phyloP scores from a whole-genome alignment of 2,113 vertebrate genomes.

The Nanorana parkeri region DNA sequence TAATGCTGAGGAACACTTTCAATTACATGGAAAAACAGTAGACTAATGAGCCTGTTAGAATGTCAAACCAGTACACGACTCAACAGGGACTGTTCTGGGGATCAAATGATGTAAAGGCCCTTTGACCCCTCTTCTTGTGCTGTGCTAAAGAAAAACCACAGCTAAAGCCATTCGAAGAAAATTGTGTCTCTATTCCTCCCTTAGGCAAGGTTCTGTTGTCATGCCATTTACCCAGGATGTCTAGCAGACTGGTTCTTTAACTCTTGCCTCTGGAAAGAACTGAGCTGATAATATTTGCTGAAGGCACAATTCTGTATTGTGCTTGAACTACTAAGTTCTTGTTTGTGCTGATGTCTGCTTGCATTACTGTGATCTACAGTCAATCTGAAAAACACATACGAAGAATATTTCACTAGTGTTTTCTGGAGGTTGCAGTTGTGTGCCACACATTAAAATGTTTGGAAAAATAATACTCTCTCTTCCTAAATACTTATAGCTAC shows the following conservation, averaged over 20 bases:
- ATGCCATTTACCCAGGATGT: slow-evolving; percentile 44
- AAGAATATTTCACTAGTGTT: slow-evolving; percentile 3
- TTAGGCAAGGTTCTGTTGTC: slow-evolving; percentile 51
- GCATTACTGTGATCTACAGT: slow-evolving; percentile 28
- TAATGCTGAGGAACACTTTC: slow-evolving; percentile 39
- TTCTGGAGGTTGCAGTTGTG: not conserved
- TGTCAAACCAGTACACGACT: slow-evolving; percentile 19
- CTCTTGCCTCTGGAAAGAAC: slow-evolving; percentile 56
- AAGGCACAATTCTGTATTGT: slow-evolving; percentile 52
- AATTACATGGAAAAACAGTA: not conserved
- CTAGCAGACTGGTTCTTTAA: slow-evolving; percentile 52
- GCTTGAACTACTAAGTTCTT: slow-evolving; percentile 41
- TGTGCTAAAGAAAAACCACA: slow-evolving; percentile 19
- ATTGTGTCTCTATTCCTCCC: slow-evolving; percentile 39
- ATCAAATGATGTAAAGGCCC: not conserved
- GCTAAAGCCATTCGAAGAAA: slow-evolving; percentile 39
- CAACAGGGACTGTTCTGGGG: slow-evolving; percentile 12
- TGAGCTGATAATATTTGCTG: slow-evolving; percentile 53
- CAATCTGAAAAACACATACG: slow-evolving; percentile 6
- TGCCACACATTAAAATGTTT: too few species aligned
- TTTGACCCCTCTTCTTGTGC: not conserved
- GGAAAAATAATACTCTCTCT: too few species aligned
- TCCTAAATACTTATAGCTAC: too few species aligned
- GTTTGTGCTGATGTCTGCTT: slow-evolving; percentile 34
- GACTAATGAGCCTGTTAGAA: slow-evolving; percentile 17